phyloP scores from a whole-genome alignment of 2,888 invertebrate species.

The Meiosimyza platycephala region DNA sequence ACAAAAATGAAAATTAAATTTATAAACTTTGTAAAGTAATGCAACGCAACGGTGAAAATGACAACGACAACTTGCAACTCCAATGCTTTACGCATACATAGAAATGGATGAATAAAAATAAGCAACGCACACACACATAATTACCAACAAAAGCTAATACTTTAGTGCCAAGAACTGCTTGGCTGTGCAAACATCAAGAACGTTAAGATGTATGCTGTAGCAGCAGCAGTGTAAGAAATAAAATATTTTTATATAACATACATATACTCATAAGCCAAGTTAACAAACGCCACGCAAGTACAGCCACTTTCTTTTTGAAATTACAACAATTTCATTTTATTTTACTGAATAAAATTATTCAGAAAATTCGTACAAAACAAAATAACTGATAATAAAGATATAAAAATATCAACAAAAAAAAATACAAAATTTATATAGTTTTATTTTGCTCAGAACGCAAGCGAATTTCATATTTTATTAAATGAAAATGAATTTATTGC shows the following conservation, averaged over 20 bases:
- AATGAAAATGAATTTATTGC: constrained; percentile 41
- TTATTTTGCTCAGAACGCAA: constrained; percentile 9
- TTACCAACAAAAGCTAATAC: neutral
- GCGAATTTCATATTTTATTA: constrained; percentile 38
- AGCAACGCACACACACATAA: no score
- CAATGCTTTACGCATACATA: no score
- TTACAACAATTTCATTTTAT: constrained; percentile 5
- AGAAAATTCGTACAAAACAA: no score
- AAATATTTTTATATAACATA: neutral
- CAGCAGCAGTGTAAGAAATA: neutral
- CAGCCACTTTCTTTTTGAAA: neutral
- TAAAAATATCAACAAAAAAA: no score
- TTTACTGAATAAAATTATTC: neutral
- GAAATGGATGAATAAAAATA: no score
- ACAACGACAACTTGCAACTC: neutral
- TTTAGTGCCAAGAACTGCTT: neutral
- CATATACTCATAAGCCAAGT: neutral
- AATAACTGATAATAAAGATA: no score
- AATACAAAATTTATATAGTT: neutral
- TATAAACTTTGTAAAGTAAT: constrained; percentile 2
- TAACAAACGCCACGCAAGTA: no score
- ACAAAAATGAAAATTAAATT: neutral
- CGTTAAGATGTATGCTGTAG: neutral
- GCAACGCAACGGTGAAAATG: neutral
- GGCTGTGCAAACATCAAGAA: neutral